Percentiles rank a stretch among this genome's conserved stretches.
These are phyloP conservation scores for Aphidius ervi DNA, from an alignment of 1,140 invertebrate genomes.

Conservation along the genomic window DNA sequence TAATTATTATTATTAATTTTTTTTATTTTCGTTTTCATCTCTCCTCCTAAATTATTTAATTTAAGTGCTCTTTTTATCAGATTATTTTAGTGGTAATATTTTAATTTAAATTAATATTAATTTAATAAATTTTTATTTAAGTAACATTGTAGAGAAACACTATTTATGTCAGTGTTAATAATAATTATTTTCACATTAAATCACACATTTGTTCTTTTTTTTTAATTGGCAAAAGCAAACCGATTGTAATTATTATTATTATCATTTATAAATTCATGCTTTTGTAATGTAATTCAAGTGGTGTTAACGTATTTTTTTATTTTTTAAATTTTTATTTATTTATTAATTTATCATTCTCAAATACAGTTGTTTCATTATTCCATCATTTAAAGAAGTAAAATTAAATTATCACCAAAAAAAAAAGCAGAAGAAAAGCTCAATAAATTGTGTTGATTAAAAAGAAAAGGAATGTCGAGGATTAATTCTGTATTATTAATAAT, in stretches of 20 bases:
- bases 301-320: conserved; percentile 41
- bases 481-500: conserved; percentile 31
- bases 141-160: no score
- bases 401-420: conserved; percentile 19
- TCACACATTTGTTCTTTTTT: no score
- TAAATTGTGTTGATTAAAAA: conserved; percentile 21
- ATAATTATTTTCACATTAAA: background rate
- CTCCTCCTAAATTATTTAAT: no score
- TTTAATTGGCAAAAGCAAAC: no score
- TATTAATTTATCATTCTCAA: conserved; percentile 22
- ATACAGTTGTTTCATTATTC: conserved; percentile 22
- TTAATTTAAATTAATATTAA: no score
- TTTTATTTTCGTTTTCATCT: no score
- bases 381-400: conserved; percentile 2
- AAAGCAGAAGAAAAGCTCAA: conserved; percentile 9
- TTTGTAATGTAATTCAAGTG: conserved; percentile 44
- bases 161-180: background rate
- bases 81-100: no score
- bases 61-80: no score
- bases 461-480: conserved; percentile 39
- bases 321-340: conserved; percentile 21
- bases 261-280: conserved; percentile 4
- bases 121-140: no score
- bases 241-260: no score
- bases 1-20: no score